phyloP scores from a whole-genome alignment of 2,113 vertebrate species.

The Megatriorchis doriae region DNA sequence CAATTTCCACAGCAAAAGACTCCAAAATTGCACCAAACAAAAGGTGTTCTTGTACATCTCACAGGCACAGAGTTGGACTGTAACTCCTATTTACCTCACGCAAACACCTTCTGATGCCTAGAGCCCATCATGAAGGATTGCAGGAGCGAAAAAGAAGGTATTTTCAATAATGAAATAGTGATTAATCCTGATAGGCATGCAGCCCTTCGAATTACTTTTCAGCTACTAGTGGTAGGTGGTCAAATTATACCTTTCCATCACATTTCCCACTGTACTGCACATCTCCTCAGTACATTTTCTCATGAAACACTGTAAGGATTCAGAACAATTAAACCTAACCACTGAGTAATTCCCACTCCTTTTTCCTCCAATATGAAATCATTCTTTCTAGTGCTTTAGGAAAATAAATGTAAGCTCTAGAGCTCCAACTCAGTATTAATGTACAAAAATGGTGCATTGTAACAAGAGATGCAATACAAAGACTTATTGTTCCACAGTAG shows the following conservation, averaged over 20 bases:
- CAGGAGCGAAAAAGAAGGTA: neutral
- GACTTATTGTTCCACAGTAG: neutral
- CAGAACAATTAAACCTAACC: slow-evolving; percentile 65
- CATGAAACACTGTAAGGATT: slow-evolving; percentile 46
- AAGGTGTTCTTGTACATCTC: neutral
- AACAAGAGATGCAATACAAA: neutral
- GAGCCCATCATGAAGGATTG: neutral
- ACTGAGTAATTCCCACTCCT: slow-evolving; percentile 64
- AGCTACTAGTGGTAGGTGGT: slow-evolving; percentile 67
- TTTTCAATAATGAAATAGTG: slow-evolving; percentile 21
- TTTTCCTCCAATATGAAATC: slow-evolving; percentile 1
- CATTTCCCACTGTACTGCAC: slow-evolving; percentile 35
- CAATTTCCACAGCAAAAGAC: neutral
- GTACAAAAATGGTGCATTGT: neutral
- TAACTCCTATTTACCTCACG: neutral
- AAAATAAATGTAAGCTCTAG: neutral
- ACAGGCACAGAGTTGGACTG: neutral
- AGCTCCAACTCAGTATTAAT: neutral
- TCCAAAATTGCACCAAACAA: neutral
- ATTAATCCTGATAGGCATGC: slow-evolving; percentile 63
- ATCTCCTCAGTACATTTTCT: slow-evolving; percentile 54
- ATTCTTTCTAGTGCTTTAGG: slow-evolving; percentile 27
- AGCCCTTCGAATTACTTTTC: slow-evolving; percentile 55
- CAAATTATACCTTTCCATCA: slow-evolving; percentile 75
- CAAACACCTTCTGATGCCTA: neutral